A percentile compares a stretch with the other conserved stretches of the same genome.
phyloP scores from a whole-genome alignment of 2,888 invertebrate species.

The Chymomyza amoena region DNA sequence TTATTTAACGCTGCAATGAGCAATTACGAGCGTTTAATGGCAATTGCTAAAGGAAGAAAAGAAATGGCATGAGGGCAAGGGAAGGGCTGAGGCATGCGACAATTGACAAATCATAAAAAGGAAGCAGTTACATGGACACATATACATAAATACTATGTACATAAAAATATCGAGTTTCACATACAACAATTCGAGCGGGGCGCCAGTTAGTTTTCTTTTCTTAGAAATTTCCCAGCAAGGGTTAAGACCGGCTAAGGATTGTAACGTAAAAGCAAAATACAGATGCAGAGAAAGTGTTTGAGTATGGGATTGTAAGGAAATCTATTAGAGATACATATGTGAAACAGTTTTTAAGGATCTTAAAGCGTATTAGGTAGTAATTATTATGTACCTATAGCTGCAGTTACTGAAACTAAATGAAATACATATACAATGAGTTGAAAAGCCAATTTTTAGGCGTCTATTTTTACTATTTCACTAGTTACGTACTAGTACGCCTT shows the following conservation, averaged over 20 bases:
- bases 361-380: too few relatives aligned
- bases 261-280: background rate
- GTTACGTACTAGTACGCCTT: too few relatives aligned
- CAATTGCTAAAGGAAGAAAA: slow-evolving; percentile 52
- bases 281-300: background rate
- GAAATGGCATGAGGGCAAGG: slow-evolving; percentile 18
- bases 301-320: background rate
- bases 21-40: slow-evolving; percentile 76
- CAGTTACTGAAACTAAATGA: too few relatives aligned
- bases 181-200: background rate
- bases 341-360: too few relatives aligned
- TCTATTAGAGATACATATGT: too few relatives aligned
- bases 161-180: background rate
- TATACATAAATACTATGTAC: background rate
- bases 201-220: background rate
- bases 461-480: too few relatives aligned
- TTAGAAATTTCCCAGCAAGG: slow-evolving; percentile 10
- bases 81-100: slow-evolving; percentile 34
- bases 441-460: too few relatives aligned
- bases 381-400: too few relatives aligned
- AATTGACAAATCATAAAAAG: slow-evolving; percentile 66
- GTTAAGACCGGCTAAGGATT: background rate
- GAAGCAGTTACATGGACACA: background rate
- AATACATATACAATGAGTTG: too few relatives aligned
- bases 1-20: slow-evolving; percentile 76